A percentile compares a stretch with the other conserved stretches of the same genome.
Evolutionary conservation across 2,113 vertebrate species (phyloP).

Genomic region (Percopsis transmontana): DNA sequence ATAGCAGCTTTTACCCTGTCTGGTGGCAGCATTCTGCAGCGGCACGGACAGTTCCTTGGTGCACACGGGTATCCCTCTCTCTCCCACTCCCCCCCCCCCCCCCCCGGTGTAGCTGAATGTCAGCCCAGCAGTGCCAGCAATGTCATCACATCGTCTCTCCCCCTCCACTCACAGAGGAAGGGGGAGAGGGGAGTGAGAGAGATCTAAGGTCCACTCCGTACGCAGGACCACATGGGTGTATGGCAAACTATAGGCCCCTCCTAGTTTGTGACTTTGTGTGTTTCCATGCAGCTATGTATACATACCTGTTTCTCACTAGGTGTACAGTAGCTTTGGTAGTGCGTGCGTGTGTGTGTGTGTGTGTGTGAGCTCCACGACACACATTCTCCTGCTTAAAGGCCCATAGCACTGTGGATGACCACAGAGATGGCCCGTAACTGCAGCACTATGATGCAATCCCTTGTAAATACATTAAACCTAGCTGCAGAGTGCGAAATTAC

Average conservation of each 20-base stretch:
- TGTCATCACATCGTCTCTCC: slow-evolving; percentile 34
- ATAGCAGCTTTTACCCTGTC: slow-evolving; percentile 19
- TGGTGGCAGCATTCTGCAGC: slow-evolving; percentile 22
- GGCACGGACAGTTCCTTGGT: slow-evolving; percentile 39
- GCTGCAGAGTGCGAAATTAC: slow-evolving; percentile 55
- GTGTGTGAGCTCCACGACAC: slow-evolving; percentile 34
- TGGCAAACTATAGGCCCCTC: slow-evolving; percentile 28
- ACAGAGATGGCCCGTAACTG: slow-evolving; percentile 58
- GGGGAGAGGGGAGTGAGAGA: slow-evolving; percentile 1
- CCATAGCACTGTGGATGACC: slow-evolving; percentile 68
- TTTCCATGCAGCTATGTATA: neutral
- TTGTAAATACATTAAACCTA: slow-evolving; percentile 71
- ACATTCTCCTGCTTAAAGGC: slow-evolving; percentile 40
- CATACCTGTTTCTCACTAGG: neutral
- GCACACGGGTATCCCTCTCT: neutral
- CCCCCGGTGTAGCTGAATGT: slow-evolving; percentile 34
- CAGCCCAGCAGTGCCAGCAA: slow-evolving; percentile 26
- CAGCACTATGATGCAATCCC: slow-evolving; percentile 61
- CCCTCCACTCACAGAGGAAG: slow-evolving; percentile 22
- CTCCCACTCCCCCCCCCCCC: slow-evolving; percentile 20
- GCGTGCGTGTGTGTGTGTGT: slow-evolving; percentile 21
- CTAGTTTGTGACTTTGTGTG: slow-evolving; percentile 24
- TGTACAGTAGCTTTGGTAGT: neutral
- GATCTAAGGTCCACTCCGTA: slow-evolving; percentile 13
- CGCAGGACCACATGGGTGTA: slow-evolving; percentile 25